These are phyloP conservation scores for Hapalemur alaotrensis DNA, from an alignment of 2,797 vertebrate genomes.

Conservation along the genomic window DNA sequence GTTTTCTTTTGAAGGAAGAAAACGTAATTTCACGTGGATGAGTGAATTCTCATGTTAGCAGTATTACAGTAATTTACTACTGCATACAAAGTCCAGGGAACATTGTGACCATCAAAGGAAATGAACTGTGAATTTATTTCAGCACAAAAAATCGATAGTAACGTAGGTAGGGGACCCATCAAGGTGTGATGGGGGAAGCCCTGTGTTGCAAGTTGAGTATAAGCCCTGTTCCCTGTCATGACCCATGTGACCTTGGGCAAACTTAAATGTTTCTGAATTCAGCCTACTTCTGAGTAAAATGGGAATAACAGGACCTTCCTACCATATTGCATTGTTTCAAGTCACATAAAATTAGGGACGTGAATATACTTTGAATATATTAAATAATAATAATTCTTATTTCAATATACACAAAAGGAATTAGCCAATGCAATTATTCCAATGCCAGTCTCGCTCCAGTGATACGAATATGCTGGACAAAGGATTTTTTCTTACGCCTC, in stretches of 20 bases:
- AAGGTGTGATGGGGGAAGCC: not conserved
- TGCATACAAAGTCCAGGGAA: constrained; percentile 33
- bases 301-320: not conserved
- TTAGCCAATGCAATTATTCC: not conserved
- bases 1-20: constrained; percentile 52
- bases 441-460: not conserved
- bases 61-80: constrained; percentile 24
- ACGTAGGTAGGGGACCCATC: constrained; percentile 2
- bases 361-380: constrained; percentile 1
- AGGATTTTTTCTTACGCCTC: not conserved
- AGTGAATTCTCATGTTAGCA: constrained; percentile 54
- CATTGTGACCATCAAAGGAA: constrained; percentile 60
- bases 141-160: constrained; percentile 53
- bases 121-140: constrained; percentile 61
- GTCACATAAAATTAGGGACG: not conserved
- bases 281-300: not conserved
- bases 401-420: constrained; percentile 17
- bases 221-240: not conserved
- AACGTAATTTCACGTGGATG: constrained; percentile 40
- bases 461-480: not conserved
- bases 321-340: not conserved
- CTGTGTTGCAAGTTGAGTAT: not conserved
- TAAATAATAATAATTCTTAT: constrained; percentile 5
- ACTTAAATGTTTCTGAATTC: constrained; percentile 28
- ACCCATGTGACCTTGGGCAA: not conserved